Base-by-base conservation (phyloP, 2,113 vertebrate genomes). In the Thamnaconus septentrionalis region DNA sequence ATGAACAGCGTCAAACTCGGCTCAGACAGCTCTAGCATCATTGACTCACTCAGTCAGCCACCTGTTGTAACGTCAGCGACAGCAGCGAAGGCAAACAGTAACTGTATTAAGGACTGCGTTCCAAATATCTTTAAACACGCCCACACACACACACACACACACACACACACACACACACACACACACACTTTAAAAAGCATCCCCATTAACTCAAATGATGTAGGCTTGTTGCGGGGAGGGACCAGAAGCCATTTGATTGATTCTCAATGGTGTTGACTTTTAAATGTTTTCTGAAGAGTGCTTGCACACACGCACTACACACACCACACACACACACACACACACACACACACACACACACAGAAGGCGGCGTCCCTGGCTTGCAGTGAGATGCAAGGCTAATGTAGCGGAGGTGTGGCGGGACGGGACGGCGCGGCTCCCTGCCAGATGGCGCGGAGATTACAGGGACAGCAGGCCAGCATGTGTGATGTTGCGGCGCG, bases 401-500 rank as follows among this genome's bases (percentile, higher is more conserved):
- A 79, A 86, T 82, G 73, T 69, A 6, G 43, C 71, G 58, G 71
- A 69, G 73, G 67, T 61, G 72, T 31, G 18, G 18, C 70, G 43
- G 56, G n/a, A 12, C 47, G 74, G 78, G 76, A 77, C 70, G 46
- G 61, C 53, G 60, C 78, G 63, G 73, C 77, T 77, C 64, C 76
- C 75, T 57, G 59, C 80, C 85, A 89, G 85, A 86, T 89, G 84
- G 79, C 79, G 45, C 9, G 10, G 75, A 81, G 75, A 87, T 87
- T 81, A 83, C 61, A 75, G 80, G 65, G 81, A 81, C 83, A 83
- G 85, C 81, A 78, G 71, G 77, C 65, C 71, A 60, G 73, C 73
- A 80, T 83, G 79, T 78, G 81, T 75, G 69, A 67, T 75, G 18
- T 31, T 31, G 78, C 72, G 67, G 71, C 61, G 41, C 61, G 58